Base-by-base conservation (phyloP, 2,797 vertebrate species). In the Rhynchonycteris naso region DNA sequence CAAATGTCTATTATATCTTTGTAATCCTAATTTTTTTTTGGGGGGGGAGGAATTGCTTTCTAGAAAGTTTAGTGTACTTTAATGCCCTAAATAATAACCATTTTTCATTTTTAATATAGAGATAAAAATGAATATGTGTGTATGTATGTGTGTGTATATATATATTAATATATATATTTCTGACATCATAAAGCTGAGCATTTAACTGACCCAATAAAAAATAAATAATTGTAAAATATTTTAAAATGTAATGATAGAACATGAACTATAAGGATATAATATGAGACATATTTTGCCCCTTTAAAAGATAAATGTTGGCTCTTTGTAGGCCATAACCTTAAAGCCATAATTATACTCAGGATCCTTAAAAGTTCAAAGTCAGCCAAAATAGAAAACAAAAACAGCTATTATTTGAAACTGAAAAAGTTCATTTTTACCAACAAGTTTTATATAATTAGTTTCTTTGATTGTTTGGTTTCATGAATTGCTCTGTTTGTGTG, bases 61-160 rank as follows among this genome's bases (percentile, higher is more conserved):
- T 52, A 35, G 30, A 69, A 59, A 85, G 22, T 80, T 68, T 30
- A 87, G 24, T 82, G 6, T 52, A 9, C 1, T 19, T 74, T 78
- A 66, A 61, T 52, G 14, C 1, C 16, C 2, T 14, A 72, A 84
- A 61, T 82, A 71, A 84, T 65, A 85, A 43, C 9, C 59, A 28
- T n/a, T 93, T 79, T 76, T 7, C 26, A 52, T 47, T 83, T 87
- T 94, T 87, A 59, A 78, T 33, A 47, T 52, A 88, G 15, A 63
- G 43, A 82, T 30, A 86, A 71, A 66, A 71, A 89, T 61, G 0
- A 61, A 38, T 50, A 79, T 8, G 8, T 43, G 43, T 43, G 43
- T 43, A 43, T 43, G 43, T 43, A 43, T 43, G 43, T 43, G 43
- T 43, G 43, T 43, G 43, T 43, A 7, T 43, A 43, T 43, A 43